Evolutionary conservation across 2,113 vertebrate species (phyloP), one percentile per base, ranked within the genome.

Genomic region (Piprites chloris): DNA sequence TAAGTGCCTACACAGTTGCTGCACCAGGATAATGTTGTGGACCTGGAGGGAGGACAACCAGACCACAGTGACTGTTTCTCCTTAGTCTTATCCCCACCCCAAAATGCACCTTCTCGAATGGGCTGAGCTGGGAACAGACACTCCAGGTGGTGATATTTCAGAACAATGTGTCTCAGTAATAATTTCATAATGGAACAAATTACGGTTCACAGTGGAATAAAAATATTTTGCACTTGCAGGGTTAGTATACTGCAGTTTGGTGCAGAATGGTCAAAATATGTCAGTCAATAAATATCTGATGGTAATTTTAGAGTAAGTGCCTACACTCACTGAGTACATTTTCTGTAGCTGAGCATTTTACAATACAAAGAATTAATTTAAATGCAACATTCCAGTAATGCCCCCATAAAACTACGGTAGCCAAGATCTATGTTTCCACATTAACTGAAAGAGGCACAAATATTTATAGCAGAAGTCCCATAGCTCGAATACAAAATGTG

Each of bases 351-450:
- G 27, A 88, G 18, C 30, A 35, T 66, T 83, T 79, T 42, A 41
- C 28, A 86, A 46, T 14, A 66, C 19, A 46, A 92, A 90, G 32
- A 90, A 90, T 73, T 77, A 12, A 90, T 95, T 90, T 84, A 66
- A 83, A 53, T 30, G n/a, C 68, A 69, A 59, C 32, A 50, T 50
- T 74, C 49, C 2, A 2, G 55, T 47, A 83, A 76, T 50, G 23
- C 24, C 35, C 35, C 42, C 83, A 74, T 46, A 55, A 73, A 95
- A 62, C n/a, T 37, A 8, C 3, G 21, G 47, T 27, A 78, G 56
- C 52, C 0, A 3, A 93, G 65, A 50, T 69, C 68, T 67, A 7
- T 15, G 30, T 81, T 90, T 87, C 66, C 61, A 66, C 27, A 18
- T 9, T 9, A 73, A 76, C 20, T 62, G 72, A 67, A 85, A 66